Conservation (phyloP, 2,113 vertebrate genomes). For the Psophia crepitans region DNA sequence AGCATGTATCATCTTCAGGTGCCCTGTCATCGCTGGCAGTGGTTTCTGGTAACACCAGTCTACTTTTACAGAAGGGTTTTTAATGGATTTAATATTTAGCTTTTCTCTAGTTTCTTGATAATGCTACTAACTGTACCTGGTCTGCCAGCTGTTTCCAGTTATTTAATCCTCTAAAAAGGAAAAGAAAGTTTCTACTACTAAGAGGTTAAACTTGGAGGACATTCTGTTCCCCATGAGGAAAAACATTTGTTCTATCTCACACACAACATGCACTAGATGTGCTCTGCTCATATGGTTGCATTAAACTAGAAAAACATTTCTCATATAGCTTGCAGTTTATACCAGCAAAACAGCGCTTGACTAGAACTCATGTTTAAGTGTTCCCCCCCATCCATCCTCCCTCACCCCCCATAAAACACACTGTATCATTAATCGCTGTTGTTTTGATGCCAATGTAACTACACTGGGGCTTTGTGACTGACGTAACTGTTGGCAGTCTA, state of each 20-base stretch:
- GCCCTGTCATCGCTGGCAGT: neutral
- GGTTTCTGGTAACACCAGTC: neutral
- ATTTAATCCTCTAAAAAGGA: neutral
- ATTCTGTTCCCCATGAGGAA: neutral
- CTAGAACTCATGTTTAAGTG: conserved; percentile 12
- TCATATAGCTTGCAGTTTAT: neutral
- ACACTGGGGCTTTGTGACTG: conserved; percentile 28
- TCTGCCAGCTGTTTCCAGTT: neutral
- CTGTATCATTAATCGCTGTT: conserved; percentile 26
- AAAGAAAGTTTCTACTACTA: neutral
- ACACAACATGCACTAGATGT: neutral
- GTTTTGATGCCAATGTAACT: neutral
- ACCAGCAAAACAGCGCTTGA: neutral
- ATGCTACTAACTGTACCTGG: neutral
- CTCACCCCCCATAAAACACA: neutral
- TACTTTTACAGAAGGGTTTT: neutral
- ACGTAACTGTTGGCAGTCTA: conserved; percentile 11
- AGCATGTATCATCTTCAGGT: neutral
- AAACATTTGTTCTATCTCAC: neutral
- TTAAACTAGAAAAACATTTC: neutral
- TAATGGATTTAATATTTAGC: neutral
- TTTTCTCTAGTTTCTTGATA: neutral
- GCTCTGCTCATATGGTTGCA: neutral
- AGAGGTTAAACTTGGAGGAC: neutral
- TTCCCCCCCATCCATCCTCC: neutral